A percentile compares a stretch with the other conserved stretches of the same genome.
Evolutionary conservation across 1,140 invertebrate genomes (phyloP).

Genomic region (Drosophila trapezifrons): DNA sequence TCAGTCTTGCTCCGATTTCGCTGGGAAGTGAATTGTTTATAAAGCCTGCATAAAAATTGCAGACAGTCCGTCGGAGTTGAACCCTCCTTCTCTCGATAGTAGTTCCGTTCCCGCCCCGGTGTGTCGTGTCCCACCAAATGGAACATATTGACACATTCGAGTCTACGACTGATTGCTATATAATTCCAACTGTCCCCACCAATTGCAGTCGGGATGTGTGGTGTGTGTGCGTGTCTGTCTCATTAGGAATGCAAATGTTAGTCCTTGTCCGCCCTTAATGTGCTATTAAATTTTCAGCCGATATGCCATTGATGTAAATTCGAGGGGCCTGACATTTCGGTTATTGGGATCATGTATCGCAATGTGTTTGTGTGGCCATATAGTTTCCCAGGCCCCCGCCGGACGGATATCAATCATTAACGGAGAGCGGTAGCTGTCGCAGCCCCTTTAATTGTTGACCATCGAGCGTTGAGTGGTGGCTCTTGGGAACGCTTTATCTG

Average conservation of each 20-base stretch:
- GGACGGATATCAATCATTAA: conserved; percentile 66
- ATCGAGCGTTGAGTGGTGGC: conserved; percentile 32
- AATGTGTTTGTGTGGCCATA: conserved; percentile 10
- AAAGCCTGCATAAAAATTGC: conserved; percentile 56
- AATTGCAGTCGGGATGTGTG: conserved; percentile 30
- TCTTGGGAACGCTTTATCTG: conserved; percentile 34
- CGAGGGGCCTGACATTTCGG: conserved; percentile 45
- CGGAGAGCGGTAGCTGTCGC: background rate
- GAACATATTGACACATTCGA: conserved; percentile 58
- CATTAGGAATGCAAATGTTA: conserved; percentile 71
- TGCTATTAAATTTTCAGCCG: conserved; percentile 64
- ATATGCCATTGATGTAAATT: conserved; percentile 57
- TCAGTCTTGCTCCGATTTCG: conserved; percentile 40
- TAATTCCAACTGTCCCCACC: conserved; percentile 67
- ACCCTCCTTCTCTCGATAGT: background rate
- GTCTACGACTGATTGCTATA: conserved; percentile 67
- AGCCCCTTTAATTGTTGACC: conserved; percentile 40
- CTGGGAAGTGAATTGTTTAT: conserved; percentile 39
- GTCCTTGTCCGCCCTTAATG: conserved; percentile 56
- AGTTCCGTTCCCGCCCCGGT: background rate
- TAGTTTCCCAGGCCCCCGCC: conserved; percentile 49
- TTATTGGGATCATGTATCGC: conserved; percentile 36
- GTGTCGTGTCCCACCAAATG: conserved; percentile 1
- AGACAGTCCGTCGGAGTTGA: conserved; percentile 22
- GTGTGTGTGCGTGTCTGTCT: conserved; percentile 14